Evolutionary conservation across 30 jellyfish, hydroid and myxozoan species (phyloP).

Genomic region (Aurelia coerulea): DNA sequence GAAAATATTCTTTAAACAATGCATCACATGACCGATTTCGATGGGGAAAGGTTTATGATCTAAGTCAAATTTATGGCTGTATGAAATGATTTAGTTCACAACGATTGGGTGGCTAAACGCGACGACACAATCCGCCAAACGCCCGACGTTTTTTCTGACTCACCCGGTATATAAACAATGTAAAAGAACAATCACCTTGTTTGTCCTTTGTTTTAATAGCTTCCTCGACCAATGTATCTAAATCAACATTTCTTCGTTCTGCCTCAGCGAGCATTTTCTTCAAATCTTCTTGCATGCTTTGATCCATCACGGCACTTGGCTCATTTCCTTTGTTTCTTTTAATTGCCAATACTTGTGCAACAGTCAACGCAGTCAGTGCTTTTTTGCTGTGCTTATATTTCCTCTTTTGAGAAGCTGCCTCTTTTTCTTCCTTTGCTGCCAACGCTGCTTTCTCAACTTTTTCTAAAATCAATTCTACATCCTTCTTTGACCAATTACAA

Average conservation of each 20-base stretch:
- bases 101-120: no score
- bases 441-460: conserved; percentile 57
- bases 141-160: no score
- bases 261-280: conserved; percentile 49
- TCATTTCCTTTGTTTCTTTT: conserved; percentile 51
- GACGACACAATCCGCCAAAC: no score
- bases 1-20: no score
- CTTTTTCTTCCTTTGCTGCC: conserved; percentile 59
- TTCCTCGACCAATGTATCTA: conserved; percentile 53
- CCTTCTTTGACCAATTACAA: conserved; percentile 40
- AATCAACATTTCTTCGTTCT: conserved; percentile 35
- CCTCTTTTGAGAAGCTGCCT: conserved; percentile 43
- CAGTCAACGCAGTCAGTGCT: conserved; percentile 75
- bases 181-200: conserved; percentile 17
- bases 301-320: conserved; percentile 22
- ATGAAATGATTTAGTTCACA: no score
- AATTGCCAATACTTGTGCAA: conserved; percentile 75
- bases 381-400: conserved; percentile 42
- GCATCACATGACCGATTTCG: no score
- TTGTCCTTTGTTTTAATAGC: conserved; percentile 45
- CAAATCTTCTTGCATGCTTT: conserved; percentile 38
- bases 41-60: no score
- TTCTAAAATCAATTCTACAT: conserved; percentile 39
- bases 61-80: no score
- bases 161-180: no score